Base-by-base conservation (phyloP, 2,113 vertebrate species). In the Columbina picui region DNA sequence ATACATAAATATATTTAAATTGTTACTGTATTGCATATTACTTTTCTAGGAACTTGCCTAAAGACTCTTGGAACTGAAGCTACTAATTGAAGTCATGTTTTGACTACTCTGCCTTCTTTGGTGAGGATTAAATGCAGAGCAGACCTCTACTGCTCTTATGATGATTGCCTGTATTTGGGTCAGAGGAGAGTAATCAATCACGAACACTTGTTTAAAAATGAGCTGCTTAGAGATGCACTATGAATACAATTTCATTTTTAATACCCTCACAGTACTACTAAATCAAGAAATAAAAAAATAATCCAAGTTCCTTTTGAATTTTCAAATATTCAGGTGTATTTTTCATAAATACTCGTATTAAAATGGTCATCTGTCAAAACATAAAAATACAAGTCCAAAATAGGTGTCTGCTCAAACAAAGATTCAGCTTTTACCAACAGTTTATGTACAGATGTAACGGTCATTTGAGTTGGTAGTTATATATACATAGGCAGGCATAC, bases 261-360 rank as follows among this genome's bases (percentile, higher is more conserved):
- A 74, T 50, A 79, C 3, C 55, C 17, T 68, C 32, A 30, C 23
- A 56, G 26, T 69, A 74, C 27, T 61, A 36, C 20, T 74, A 27
- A 75, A 60, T 52, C 20, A 76, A 77, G n/a, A 82, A 75, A 63
- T 17, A 56, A 50, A 89, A 89, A 79, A 68, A 70, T 30, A 79
- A 10, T 56, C 36, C 39, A 77, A 52, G 43, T 41, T 65, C 38
- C 70, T 80, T 79, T 29, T 26, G 10, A 70, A 39, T 94, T 86
- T 80, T 91, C 69, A 96, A 92, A 45, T 81, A 84, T 43, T 78
- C 47, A 57, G 26, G 21, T 91, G 9, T 80, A 85, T 91, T 92
- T 89, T 91, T 68, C 69, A 93, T 64, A 84, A 94, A 90, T 50
- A 96, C 52, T 80, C 25, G 1, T 86, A 93, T 77, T 84, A 39